phyloP scores from a whole-genome alignment of 2,888 invertebrate species.

The Noctua pronuba region DNA sequence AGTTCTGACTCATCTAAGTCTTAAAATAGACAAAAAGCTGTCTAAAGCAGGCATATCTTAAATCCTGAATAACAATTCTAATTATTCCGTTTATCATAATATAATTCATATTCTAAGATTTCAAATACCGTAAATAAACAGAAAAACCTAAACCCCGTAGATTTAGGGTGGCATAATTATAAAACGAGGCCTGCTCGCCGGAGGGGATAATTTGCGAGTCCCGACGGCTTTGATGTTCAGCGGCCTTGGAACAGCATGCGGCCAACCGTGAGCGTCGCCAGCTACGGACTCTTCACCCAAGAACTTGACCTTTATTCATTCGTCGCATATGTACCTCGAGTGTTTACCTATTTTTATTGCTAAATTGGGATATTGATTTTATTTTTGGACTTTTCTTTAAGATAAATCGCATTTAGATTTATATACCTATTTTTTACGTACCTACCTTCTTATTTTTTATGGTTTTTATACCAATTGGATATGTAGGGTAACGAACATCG shows the following conservation, averaged over 20 bases:
- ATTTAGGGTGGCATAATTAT: conserved; percentile 73
- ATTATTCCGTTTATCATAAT: not conserved
- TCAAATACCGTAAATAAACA: conserved; percentile 33
- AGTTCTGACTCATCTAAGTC: not conserved
- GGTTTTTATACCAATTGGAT: not conserved
- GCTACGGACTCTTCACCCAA: conserved; percentile 71
- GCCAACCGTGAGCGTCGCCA: conserved; percentile 76
- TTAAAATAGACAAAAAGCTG: not conserved
- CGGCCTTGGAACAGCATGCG: conserved; percentile 81
- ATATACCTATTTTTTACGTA: not conserved
- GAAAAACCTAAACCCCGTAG: conserved; percentile 61
- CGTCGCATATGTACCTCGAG: conserved; percentile 44
- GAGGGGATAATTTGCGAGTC: conserved; percentile 82
- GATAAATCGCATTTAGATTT: not conserved
- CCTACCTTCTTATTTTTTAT: not conserved
- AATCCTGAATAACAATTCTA: not conserved
- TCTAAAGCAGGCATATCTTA: not conserved
- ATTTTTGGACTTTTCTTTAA: not conserved
- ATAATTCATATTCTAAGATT: conserved; percentile 29
- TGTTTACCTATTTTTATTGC: conserved; percentile 11
- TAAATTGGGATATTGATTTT: not conserved
- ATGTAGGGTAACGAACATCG: not conserved
- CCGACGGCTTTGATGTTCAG: conserved; percentile 86
- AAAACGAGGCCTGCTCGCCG: conserved; percentile 75
- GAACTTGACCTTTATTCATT: conserved; percentile 86